These are phyloP conservation scores for Capitella teleta DNA, from an alignment of 1,140 invertebrate genomes.

Conservation along the genomic window DNA sequence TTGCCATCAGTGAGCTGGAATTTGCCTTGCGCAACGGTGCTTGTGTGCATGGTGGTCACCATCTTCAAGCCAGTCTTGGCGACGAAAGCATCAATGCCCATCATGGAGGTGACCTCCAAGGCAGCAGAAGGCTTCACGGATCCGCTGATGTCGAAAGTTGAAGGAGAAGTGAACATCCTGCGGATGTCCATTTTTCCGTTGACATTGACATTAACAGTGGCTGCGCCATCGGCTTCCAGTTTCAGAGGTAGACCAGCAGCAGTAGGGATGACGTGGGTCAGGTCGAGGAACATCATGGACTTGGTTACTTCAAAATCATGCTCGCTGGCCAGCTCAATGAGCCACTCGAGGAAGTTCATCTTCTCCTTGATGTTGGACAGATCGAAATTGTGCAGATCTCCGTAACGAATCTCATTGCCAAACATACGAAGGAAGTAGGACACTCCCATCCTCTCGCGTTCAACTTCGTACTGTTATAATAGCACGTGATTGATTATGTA, in stretches of 20 bases:
- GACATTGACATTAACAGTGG: slow-evolving; percentile 67
- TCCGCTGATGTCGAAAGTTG: slow-evolving; percentile 53
- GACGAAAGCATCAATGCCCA: slow-evolving; percentile 69
- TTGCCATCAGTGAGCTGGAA: slow-evolving; percentile 59
- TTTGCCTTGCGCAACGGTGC: slow-evolving; percentile 61
- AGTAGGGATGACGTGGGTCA: slow-evolving; percentile 72
- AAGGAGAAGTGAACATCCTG: slow-evolving; percentile 49
- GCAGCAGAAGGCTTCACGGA: slow-evolving; percentile 56
- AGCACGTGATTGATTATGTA: no score
- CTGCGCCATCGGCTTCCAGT: slow-evolving; percentile 70
- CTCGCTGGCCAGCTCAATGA: slow-evolving; percentile 26
- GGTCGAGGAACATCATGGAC: slow-evolving; percentile 70
- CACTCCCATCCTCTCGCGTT: no score
- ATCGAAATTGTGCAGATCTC: slow-evolving; percentile 38
- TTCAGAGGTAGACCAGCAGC: slow-evolving; percentile 70
- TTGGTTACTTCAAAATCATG: slow-evolving; percentile 43
- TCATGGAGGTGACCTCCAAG: slow-evolving; percentile 64
- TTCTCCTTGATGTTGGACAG: slow-evolving; percentile 43
- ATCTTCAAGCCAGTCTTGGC: slow-evolving; percentile 66
- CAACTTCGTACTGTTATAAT: no score
- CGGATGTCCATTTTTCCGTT: slow-evolving; percentile 58
- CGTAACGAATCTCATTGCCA: slow-evolving; percentile 38
- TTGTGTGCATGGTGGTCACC: slow-evolving; percentile 68
- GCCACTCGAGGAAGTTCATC: slow-evolving; percentile 52
- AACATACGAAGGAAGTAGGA: slow-evolving; percentile 38